Evolutionary conservation across 2,888 invertebrate genomes (phyloP), one percentile per base, ranked within the genome.

Genomic region (Sphaerophoria taeniata): DNA sequence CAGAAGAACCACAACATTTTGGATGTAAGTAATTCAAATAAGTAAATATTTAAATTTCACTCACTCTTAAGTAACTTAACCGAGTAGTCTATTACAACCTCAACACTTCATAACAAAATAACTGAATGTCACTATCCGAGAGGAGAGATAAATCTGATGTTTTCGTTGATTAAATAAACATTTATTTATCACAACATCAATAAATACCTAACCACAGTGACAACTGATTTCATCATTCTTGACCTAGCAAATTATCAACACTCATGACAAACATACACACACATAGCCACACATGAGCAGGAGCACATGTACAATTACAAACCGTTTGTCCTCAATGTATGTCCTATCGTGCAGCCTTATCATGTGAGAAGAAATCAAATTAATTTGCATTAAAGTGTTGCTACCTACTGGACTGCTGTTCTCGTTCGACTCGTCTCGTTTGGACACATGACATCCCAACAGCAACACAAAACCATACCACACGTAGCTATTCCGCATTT

Each of bases 221-320:
- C n/a, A n/a, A 63, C 47, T 63, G 63, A 49, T 63, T 63, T 63
- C 63, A 63, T 63, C 63, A 49, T 63, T 63, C 47, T 63, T 63
- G 63, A 63, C 63, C 63, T 63, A 63, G 34, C 63, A 63, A 63
- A 63, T 63, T 63, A 63, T 63, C 12, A 63, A 63, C 63, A 49
- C 63, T 14, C 5, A n/a, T n/a, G n/a, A n/a, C 31, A 43, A 14
- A 3, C 6, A n/a, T 12, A 11, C 33, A 33, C 47, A 49, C 34
- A 33, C 11, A 7, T 14, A 6, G 7, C 36, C 14, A 36, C 61
- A 45, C 45, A n/a, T 4, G 24, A n/a, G n/a, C n/a, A n/a, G n/a
- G n/a, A n/a, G 3, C 39, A 14, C 43, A 43, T 12, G 3, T 11
- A 16, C 6, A 24, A 24, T 24, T 24, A 60, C 0, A 45, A 6